These are phyloP conservation scores for Mionectes macconnelli DNA, from an alignment of 2,113 vertebrate genomes.

Conservation along the genomic window DNA sequence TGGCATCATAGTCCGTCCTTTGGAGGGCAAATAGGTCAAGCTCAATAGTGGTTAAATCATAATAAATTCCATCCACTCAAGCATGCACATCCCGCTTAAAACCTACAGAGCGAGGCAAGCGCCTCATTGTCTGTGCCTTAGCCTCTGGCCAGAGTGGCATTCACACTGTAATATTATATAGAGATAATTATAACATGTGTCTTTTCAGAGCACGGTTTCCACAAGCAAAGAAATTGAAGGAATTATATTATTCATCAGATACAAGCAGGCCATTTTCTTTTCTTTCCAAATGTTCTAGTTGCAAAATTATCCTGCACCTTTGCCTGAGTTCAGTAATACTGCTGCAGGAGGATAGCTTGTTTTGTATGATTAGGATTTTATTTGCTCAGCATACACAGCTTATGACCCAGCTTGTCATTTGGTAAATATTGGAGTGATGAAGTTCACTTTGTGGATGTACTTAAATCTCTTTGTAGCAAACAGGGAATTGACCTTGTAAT, in stretches of 20 bases:
- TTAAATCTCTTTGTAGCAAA: not conserved
- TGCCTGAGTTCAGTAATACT: not conserved
- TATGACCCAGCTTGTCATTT: not conserved
- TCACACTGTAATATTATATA: not conserved
- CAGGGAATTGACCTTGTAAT: not conserved
- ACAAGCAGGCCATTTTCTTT: not conserved
- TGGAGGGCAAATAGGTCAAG: not conserved
- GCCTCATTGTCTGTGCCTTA: not conserved
- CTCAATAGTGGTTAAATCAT: not conserved
- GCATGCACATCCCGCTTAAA: not conserved
- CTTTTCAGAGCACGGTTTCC: not conserved
- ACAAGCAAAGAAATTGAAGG: not conserved
- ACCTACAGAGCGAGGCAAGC: rapidly evolving
- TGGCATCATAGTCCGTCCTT: not conserved
- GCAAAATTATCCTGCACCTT: not conserved
- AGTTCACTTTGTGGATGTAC: not conserved
- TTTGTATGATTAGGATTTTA: not conserved
- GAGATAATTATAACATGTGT: not conserved
- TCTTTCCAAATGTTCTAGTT: not conserved
- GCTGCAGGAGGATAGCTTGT: not conserved
- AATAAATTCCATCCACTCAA: not conserved
- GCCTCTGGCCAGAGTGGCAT: not conserved
- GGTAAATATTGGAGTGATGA: not conserved
- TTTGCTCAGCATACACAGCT: not conserved
- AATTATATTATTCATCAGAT: not conserved